Conservation (phyloP, 2,888 invertebrate species). For the Boloria selene region DNA sequence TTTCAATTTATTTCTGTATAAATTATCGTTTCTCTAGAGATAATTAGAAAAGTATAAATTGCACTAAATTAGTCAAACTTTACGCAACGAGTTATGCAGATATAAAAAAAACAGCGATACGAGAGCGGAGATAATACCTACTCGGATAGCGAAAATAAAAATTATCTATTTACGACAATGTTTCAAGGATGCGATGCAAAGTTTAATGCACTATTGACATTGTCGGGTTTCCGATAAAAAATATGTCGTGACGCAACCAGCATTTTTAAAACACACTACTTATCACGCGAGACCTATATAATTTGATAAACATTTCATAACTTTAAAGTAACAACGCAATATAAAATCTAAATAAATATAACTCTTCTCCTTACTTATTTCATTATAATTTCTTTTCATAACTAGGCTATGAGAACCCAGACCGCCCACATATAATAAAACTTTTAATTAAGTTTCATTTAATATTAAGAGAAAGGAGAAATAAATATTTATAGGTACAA, state of each 20-base stretch:
- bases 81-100: constrained; percentile 13
- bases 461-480: too few relatives aligned
- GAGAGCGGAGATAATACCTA: constrained; percentile 32
- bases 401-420: too few relatives aligned
- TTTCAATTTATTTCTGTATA: too few relatives aligned
- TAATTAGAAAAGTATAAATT: background rate
- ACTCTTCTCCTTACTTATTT: background rate
- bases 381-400: too few relatives aligned
- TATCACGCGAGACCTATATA: constrained; percentile 38
- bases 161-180: constrained; percentile 66
- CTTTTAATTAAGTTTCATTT: too few relatives aligned
- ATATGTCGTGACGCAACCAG: constrained; percentile 46
- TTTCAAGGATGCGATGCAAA: constrained; percentile 65
- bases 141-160: constrained; percentile 43
- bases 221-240: constrained; percentile 55
- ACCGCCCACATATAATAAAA: too few relatives aligned
- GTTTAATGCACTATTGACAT: constrained; percentile 76
- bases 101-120: constrained; percentile 30
- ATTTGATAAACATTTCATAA: constrained; percentile 29
- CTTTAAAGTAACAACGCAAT: background rate
- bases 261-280: constrained; percentile 35
- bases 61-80: constrained; percentile 1
- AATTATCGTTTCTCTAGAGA: background rate
- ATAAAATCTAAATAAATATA: background rate
- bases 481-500: too few relatives aligned